These are phyloP conservation scores for Pocillopora meandrina DNA, from an alignment of 92 coral and sea anemone genomes.

Conservation along the genomic window DNA sequence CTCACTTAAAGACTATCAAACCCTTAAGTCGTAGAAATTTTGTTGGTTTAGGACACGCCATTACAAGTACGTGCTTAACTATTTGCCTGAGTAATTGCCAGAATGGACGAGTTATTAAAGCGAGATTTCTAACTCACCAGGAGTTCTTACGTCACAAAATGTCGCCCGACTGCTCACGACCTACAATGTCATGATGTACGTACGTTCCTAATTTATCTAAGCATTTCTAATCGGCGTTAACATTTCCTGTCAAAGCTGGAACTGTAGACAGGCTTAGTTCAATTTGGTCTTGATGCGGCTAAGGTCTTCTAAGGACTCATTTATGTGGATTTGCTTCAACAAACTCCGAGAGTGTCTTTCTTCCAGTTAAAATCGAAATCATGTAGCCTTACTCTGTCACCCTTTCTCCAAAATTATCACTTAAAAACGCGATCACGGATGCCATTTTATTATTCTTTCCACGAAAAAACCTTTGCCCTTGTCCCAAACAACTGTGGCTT, in stretches of 20 bases:
- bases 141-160: conserved; percentile 14
- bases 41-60: not conserved
- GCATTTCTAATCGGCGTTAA: conserved; percentile 12
- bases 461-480: no score
- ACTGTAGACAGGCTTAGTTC: not conserved
- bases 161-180: not conserved
- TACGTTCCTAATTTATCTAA: conserved; percentile 24
- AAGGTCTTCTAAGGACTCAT: no score
- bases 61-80: not conserved
- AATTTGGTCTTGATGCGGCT: not conserved
- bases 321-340: no score
- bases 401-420: no score
- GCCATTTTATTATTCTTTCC: no score
- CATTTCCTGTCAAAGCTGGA: conserved; percentile 5
- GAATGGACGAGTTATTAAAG: not conserved
- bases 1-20: not conserved
- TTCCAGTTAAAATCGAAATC: no score
- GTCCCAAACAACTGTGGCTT: no score
- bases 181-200: not conserved
- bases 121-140: not conserved
- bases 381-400: no score
- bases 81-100: not conserved
- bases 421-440: no score
- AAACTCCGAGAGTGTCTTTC: no score
- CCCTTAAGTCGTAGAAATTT: not conserved